phyloP scores from a whole-genome alignment of 2,888 invertebrate genomes.

The Cerastis leucographa region DNA sequence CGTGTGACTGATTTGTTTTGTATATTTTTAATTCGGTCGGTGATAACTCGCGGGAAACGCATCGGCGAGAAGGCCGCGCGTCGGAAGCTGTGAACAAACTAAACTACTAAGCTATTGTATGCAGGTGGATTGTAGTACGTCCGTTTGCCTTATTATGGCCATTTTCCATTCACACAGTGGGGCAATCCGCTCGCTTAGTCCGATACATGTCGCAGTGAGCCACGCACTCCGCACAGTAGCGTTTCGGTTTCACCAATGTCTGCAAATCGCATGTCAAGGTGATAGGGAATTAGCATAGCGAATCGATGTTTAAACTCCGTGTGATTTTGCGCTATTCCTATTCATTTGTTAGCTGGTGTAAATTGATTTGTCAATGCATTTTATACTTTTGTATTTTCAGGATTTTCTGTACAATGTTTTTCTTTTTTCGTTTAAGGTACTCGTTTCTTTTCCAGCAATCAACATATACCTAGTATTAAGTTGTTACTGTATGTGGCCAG shows the following conservation, averaged over 20 bases:
- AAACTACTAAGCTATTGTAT: constrained; percentile 90
- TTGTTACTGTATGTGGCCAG: neutral
- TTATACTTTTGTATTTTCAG: constrained; percentile 9
- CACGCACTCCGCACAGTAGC: constrained; percentile 45
- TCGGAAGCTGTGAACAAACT: constrained; percentile 88
- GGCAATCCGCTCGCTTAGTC: constrained; percentile 78
- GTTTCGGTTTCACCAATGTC: constrained; percentile 70
- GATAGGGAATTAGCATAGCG: constrained; percentile 78
- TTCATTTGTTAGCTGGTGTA: constrained; percentile 55
- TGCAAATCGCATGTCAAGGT: constrained; percentile 79
- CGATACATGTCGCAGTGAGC: constrained; percentile 67
- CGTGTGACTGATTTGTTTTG: constrained; percentile 55
- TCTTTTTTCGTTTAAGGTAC: too few species aligned
- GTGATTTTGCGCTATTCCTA: constrained; percentile 60
- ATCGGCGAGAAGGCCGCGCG: constrained; percentile 83
- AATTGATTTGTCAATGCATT: constrained; percentile 47
- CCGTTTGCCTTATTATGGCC: constrained; percentile 87
- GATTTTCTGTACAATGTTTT: neutral
- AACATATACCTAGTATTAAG: neutral
- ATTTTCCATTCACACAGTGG: constrained; percentile 88
- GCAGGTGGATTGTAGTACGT: constrained; percentile 89
- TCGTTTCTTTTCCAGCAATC: neutral
- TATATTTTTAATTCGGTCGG: constrained; percentile 62
- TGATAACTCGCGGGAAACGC: constrained; percentile 72
- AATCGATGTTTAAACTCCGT: constrained; percentile 75